Evolutionary conservation across 2,113 vertebrate species (phyloP).

Genomic region (Acrocephalus kingi): DNA sequence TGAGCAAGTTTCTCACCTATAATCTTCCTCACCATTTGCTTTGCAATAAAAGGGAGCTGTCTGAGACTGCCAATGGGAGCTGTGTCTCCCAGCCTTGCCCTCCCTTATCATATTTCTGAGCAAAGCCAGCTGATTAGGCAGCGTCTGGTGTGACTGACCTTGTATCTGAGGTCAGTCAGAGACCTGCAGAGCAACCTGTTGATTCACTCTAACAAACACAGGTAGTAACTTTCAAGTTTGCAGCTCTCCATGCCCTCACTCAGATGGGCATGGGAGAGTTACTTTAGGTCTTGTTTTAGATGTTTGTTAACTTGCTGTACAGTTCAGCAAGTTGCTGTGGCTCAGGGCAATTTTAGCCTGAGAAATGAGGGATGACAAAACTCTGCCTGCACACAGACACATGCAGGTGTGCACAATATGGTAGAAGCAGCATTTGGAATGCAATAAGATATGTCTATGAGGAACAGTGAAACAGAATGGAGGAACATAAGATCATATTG

Average conservation of each 20-base stretch:
- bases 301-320: not conserved
- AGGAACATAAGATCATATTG: not conserved
- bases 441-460: not conserved
- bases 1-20: not conserved
- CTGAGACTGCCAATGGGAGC: not conserved
- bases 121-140: constrained; percentile 35
- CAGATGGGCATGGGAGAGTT: not conserved
- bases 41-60: not conserved
- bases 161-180: not conserved
- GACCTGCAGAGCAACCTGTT: not conserved
- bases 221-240: not conserved
- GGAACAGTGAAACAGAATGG: not conserved
- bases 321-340: not conserved
- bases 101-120: not conserved
- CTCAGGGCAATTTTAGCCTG: not conserved
- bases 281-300: not conserved
- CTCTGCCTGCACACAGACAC: not conserved
- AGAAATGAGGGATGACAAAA: not conserved
- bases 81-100: not conserved
- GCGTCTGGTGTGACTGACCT: constrained; percentile 7
- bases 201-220: not conserved
- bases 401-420: not conserved
- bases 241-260: not conserved
- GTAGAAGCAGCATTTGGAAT: not conserved
- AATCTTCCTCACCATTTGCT: not conserved